Conservation (phyloP, 2,797 vertebrate species). For the Acipenser ruthenus region DNA sequence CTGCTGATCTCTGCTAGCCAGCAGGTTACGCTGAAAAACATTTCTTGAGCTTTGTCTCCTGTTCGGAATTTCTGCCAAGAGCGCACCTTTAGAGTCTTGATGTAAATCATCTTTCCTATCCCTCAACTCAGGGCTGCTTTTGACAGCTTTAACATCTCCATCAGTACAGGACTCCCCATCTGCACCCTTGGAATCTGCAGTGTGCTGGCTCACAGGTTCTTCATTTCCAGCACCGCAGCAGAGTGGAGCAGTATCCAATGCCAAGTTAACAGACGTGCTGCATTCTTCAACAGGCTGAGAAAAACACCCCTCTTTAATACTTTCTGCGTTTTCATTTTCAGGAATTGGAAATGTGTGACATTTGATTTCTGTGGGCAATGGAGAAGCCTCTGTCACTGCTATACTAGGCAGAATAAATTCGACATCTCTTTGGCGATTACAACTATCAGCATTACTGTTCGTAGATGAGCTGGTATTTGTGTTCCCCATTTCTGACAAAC, state of each 20-base stretch:
- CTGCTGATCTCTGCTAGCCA: conserved; percentile 32
- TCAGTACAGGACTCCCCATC: not conserved
- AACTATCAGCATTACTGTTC: no score
- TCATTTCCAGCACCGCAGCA: not conserved
- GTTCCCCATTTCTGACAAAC: conserved; percentile 14
- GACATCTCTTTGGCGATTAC: no score
- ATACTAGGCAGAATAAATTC: conserved; percentile 23
- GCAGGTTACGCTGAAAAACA: conserved; percentile 52
- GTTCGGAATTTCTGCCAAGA: conserved; percentile 15
- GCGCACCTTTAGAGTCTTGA: not conserved
- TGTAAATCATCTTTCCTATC: no score
- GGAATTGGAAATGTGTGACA: conserved; percentile 15
- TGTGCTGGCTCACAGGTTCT: not conserved
- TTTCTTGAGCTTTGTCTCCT: conserved; percentile 47
- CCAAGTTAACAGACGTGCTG: conserved; percentile 3
- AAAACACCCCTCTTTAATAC: not conserved
- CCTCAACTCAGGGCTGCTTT: no score
- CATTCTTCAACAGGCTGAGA: not conserved
- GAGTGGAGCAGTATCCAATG: not conserved
- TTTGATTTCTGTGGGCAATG: conserved; percentile 24
- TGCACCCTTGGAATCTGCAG: not conserved
- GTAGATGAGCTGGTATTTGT: not conserved
- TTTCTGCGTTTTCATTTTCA: conserved; percentile 13
- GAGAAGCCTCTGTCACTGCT: conserved; percentile 24
- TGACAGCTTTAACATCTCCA: not conserved